Evolutionary conservation across 1,140 invertebrate species (phyloP).

Genomic region (Drosophila nannoptera): DNA sequence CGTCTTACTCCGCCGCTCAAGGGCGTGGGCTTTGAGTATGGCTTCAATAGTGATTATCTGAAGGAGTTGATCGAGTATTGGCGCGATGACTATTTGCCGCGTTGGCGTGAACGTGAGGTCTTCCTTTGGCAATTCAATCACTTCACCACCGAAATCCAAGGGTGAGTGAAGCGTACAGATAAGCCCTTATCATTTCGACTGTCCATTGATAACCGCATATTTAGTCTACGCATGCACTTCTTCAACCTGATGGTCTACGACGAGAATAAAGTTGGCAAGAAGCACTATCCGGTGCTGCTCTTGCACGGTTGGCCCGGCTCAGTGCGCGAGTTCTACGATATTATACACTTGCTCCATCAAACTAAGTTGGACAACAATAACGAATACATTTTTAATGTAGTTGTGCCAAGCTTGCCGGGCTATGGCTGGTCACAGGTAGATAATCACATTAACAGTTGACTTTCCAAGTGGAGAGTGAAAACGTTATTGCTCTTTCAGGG

Average conservation of each 20-base stretch:
- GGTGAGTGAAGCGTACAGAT: slow-evolving; percentile 58
- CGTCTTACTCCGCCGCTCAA: slow-evolving; percentile 81
- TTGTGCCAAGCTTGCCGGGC: slow-evolving; percentile 90
- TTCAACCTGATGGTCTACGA: slow-evolving; percentile 83
- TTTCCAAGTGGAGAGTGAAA: too few species aligned
- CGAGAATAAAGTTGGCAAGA: slow-evolving; percentile 66
- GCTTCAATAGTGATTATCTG: slow-evolving; percentile 86
- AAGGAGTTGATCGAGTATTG: slow-evolving; percentile 85
- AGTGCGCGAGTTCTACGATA: slow-evolving; percentile 90
- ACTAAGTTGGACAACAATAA: slow-evolving; percentile 78
- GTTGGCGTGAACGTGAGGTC: slow-evolving; percentile 85
- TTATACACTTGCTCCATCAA: slow-evolving; percentile 85
- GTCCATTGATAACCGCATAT: slow-evolving; percentile 28
- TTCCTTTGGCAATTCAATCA: slow-evolving; percentile 87
- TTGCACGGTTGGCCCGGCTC: slow-evolving; percentile 96
- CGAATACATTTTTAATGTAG: slow-evolving; percentile 87
- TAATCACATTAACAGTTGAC: not conserved
- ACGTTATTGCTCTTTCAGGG: slow-evolving; percentile 57
- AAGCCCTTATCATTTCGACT: slow-evolving; percentile 51
- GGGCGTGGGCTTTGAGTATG: slow-evolving; percentile 85
- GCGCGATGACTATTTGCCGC: slow-evolving; percentile 85
- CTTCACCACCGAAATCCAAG: slow-evolving; percentile 86
- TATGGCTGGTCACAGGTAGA: slow-evolving; percentile 84
- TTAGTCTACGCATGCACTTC: slow-evolving; percentile 87
- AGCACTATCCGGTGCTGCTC: slow-evolving; percentile 84